Evolutionary conservation across 1,140 invertebrate species (phyloP).

Genomic region (Dinoponera quadriceps): DNA sequence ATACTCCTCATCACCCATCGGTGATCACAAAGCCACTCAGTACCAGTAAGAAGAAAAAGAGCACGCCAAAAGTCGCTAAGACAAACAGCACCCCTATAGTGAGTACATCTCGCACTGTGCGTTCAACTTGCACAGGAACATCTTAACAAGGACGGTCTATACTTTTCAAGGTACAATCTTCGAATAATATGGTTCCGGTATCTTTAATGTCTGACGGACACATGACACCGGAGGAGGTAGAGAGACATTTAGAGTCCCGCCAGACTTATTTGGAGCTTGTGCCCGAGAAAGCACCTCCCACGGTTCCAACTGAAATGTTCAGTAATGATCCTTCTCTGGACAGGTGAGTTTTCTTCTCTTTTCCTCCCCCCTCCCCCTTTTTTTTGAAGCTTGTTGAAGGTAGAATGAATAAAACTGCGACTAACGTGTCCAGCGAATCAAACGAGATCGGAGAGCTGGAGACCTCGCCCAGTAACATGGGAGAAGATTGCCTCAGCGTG

Average conservation of each 20-base stretch:
- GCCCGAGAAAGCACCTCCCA: conserved; percentile 94
- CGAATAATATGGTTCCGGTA: conserved; percentile 80
- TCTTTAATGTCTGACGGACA: conserved; percentile 90
- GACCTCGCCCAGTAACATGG: conserved; percentile 90
- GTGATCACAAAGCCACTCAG: conserved; percentile 82
- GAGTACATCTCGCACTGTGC: conserved; percentile 67
- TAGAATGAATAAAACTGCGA: conserved; percentile 8
- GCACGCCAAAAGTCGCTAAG: conserved; percentile 82
- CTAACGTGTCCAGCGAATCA: conserved; percentile 89
- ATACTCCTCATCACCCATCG: conserved; percentile 80
- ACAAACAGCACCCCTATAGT: conserved; percentile 78
- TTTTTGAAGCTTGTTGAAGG: background rate
- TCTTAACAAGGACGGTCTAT: background rate
- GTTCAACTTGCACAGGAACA: background rate
- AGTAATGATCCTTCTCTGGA: conserved; percentile 95
- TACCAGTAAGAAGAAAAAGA: conserved; percentile 85
- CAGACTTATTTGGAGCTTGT: conserved; percentile 93
- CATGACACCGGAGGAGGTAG: conserved; percentile 96
- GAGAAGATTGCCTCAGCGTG: conserved; percentile 89
- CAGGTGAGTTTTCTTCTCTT: conserved; percentile 85
- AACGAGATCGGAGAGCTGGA: conserved; percentile 92
- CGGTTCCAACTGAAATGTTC: conserved; percentile 96
- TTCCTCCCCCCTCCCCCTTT: background rate
- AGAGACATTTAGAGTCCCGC: conserved; percentile 94
- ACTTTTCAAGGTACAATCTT: conserved; percentile 76